phyloP scores from a whole-genome alignment of 1,140 invertebrate species.

The Zaprionus davidi region DNA sequence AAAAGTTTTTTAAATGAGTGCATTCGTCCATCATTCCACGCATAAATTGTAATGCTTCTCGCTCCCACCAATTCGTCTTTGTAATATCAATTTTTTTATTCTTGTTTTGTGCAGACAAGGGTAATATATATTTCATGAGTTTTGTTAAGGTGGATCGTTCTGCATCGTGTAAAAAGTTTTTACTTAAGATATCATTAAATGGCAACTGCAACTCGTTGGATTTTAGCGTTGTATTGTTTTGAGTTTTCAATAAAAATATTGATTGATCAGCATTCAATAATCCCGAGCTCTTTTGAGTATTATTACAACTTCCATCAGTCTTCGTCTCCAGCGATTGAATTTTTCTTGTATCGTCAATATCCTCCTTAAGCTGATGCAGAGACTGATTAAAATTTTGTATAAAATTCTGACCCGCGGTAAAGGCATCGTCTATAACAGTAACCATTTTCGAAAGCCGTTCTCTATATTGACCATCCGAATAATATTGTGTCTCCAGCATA shows the following conservation, averaged over 20 bases:
- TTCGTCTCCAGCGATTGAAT: conserved; percentile 49
- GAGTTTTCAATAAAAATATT: conserved; percentile 59
- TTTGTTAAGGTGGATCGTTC: conserved; percentile 68
- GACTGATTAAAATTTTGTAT: conserved; percentile 90
- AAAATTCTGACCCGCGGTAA: conserved; percentile 92
- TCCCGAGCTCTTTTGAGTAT: conserved; percentile 24
- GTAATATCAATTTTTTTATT: conserved; percentile 84
- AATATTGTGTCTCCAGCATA: conserved; percentile 94
- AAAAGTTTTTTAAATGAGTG: conserved; percentile 97
- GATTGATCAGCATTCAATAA: conserved; percentile 38
- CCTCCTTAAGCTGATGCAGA: conserved; percentile 82
- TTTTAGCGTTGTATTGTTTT: conserved; percentile 43
- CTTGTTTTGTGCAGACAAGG: conserved; percentile 44
- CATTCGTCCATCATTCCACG: conserved; percentile 99
- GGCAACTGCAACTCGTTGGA: conserved; percentile 41
- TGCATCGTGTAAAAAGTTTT: conserved; percentile 27
- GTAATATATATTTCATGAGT: conserved; percentile 77
- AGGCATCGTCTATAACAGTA: conserved; percentile 89
- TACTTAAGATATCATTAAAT: conserved; percentile 33
- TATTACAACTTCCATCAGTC: conserved; percentile 35
- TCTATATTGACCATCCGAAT: conserved; percentile 91
- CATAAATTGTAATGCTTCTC: conserved; percentile 97
- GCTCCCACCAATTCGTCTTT: conserved; percentile 87
- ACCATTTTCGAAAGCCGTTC: conserved; percentile 94
- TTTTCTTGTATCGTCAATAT: conserved; percentile 79